Evolutionary conservation across 2,113 vertebrate species (phyloP), one percentile per base, ranked within the genome.

Genomic region (Alosa alosa): DNA sequence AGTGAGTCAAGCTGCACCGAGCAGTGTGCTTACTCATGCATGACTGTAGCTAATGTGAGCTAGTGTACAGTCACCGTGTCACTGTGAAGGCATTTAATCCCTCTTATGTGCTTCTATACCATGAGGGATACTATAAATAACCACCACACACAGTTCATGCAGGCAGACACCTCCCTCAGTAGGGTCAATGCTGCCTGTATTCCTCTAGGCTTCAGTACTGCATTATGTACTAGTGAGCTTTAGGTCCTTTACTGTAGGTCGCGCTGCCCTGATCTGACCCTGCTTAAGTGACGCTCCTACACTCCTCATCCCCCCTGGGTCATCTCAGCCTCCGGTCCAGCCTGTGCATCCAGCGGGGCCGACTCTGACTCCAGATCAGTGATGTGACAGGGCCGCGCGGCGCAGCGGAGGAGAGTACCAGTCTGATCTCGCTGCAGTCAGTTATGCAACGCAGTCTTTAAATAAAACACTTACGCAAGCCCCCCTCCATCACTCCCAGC

Each of bases 381-480:
- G 57, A 17, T 52, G 15, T 13, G 50, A 49, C 11, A 6, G 47
- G 7, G 50, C 4, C 41, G 1, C 13, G 15, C 17, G 52, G 1
- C 15, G 52, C 17, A 18, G 17, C 17, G 52, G 52, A 55, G 52
- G 52, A 64, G 9, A 64, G 55, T 20, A 50, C 20, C 84, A 82
- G 82, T 50, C 44, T 87, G 57, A n/a, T 87, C 47, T 82, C 44
- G 49, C 31, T 68, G 31, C 20, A 4, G 39, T 81, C 60, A 20
- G 52, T 87, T 89, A 86, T 83, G 41, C 83, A 83, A 83, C 55
- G 22, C 49, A 1, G 22, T 10, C 57, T 85, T 49, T 83, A 86
- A 87, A 86, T 82, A 78, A 57, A 52, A 39, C 60, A 85, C 85
- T 88, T 89, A 78, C 44, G 75, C 52, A 86, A 85, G 81, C 44